phyloP scores from a whole-genome alignment of 2,113 vertebrate genomes.

The Fukomys damarensis region DNA sequence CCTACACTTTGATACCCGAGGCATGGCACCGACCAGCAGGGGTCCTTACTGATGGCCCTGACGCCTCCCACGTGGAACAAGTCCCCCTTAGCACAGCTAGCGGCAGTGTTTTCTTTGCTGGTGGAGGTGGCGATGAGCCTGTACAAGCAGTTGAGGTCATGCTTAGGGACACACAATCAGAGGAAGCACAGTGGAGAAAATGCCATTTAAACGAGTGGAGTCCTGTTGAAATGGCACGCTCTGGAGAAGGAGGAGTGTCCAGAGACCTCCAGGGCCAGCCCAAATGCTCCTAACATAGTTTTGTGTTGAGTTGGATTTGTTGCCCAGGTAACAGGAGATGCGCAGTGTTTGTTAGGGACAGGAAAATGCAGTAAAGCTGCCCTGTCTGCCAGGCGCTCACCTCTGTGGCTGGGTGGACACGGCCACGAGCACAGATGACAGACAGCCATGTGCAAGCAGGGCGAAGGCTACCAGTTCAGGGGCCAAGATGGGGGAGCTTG shows the following conservation, averaged over 20 bases:
- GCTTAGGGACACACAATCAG: background rate
- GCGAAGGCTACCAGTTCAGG: background rate
- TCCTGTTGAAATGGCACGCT: background rate
- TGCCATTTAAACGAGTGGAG: background rate
- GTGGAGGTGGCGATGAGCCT: background rate
- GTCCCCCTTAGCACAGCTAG: background rate
- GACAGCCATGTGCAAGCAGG: background rate
- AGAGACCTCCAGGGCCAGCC: background rate
- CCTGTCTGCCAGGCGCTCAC: background rate
- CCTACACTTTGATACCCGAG: background rate
- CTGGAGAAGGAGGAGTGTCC: background rate
- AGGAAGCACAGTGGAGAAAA: background rate
- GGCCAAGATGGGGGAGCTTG: background rate
- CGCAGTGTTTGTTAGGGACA: background rate
- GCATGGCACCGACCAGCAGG: accelerated
- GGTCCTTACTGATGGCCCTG: background rate
- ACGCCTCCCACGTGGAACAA: background rate
- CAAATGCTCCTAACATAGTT: background rate
- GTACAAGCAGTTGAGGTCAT: background rate
- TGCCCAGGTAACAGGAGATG: background rate
- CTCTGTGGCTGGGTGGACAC: accelerated
- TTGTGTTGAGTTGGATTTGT: background rate
- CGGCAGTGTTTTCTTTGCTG: background rate
- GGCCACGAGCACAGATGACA: too few species aligned
- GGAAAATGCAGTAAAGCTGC: background rate